Conservation (phyloP, 2,888 invertebrate genomes). For the Carterocephalus palaemon region DNA sequence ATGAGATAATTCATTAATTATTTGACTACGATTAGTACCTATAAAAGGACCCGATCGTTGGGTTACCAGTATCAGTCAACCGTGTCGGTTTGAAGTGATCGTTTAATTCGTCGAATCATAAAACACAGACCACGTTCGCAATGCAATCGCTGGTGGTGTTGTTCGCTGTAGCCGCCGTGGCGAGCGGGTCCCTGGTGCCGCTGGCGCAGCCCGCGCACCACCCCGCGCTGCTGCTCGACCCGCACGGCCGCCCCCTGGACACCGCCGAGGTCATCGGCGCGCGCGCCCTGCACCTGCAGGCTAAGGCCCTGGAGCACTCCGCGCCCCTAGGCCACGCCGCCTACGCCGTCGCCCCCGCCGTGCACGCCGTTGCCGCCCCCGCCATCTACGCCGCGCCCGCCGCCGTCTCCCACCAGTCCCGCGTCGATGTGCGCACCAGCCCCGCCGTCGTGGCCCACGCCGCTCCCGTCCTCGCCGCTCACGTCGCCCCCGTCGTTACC, state of each 20-base stretch:
- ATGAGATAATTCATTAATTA: constrained; percentile 49
- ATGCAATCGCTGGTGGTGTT: constrained; percentile 80
- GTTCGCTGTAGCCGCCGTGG: constrained; percentile 80
- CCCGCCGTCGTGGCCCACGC: constrained; percentile 51
- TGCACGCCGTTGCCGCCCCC: constrained; percentile 48
- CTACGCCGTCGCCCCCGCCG: constrained; percentile 41
- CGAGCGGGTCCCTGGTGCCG: constrained; percentile 73
- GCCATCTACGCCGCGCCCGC: constrained; percentile 37
- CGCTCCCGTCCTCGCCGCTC: constrained; percentile 39
- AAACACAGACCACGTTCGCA: constrained; percentile 54
- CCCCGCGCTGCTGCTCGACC: constrained; percentile 68
- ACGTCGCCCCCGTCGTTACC: constrained; percentile 31
- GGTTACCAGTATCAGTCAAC: constrained; percentile 56
- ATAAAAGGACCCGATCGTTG: constrained; percentile 53
- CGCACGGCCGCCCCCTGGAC: constrained; percentile 66
- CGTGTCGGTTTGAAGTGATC: constrained; percentile 50
- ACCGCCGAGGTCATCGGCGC: constrained; percentile 72
- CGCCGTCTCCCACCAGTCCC: constrained; percentile 60
- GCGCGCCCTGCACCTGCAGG: constrained; percentile 69
- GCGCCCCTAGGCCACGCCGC: constrained; percentile 37
- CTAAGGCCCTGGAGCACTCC: constrained; percentile 64
- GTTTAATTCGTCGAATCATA: constrained; percentile 45
- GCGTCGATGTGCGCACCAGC: too few relatives aligned
- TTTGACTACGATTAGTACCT: constrained; percentile 46
- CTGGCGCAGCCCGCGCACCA: constrained; percentile 68